A percentile compares a stretch with the other conserved stretches of the same genome.
These are phyloP conservation scores for Alligator mississippiensis DNA, from an alignment of 2,113 vertebrate species.

Conservation along the genomic window DNA sequence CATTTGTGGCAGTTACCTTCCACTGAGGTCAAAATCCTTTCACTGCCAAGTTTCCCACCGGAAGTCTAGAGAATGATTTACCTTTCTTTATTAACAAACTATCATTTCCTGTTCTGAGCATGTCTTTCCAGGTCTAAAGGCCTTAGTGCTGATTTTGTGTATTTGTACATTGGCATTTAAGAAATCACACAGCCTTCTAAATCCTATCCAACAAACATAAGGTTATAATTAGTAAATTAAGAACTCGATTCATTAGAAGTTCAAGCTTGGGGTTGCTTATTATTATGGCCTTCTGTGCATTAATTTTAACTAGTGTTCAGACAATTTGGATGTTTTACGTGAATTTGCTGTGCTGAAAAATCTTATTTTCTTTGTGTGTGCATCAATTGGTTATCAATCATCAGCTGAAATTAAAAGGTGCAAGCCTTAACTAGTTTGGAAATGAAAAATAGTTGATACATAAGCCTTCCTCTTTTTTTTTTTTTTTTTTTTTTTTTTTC, in stretches of 20 bases:
- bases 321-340: conserved; percentile 4
- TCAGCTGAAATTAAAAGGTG: conserved; percentile 38
- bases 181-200: conserved; percentile 55
- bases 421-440: conserved; percentile 18
- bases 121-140: conserved; percentile 64
- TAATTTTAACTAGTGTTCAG: conserved; percentile 19
- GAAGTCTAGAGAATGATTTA: conserved; percentile 85
- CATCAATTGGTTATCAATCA: conserved; percentile 32
- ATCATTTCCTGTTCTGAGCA: conserved; percentile 78
- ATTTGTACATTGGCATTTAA: conserved; percentile 68
- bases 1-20: conserved; percentile 76
- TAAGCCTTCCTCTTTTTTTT: not conserved
- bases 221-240: conserved; percentile 71
- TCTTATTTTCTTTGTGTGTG: not conserved
- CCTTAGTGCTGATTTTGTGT: conserved; percentile 70
- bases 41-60: conserved; percentile 79
- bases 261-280: conserved; percentile 37
- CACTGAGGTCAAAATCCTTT: conserved; percentile 73
- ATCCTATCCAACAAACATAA: conserved; percentile 65
- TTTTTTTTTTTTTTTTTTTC: not conserved
- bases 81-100: conserved; percentile 82
- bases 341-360: conserved; percentile 18
- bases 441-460: conserved; percentile 20
- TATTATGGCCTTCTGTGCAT: conserved; percentile 13
- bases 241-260: conserved; percentile 49